phyloP scores from a whole-genome alignment of 1,140 invertebrate genomes.

The Drosophila insularis region DNA sequence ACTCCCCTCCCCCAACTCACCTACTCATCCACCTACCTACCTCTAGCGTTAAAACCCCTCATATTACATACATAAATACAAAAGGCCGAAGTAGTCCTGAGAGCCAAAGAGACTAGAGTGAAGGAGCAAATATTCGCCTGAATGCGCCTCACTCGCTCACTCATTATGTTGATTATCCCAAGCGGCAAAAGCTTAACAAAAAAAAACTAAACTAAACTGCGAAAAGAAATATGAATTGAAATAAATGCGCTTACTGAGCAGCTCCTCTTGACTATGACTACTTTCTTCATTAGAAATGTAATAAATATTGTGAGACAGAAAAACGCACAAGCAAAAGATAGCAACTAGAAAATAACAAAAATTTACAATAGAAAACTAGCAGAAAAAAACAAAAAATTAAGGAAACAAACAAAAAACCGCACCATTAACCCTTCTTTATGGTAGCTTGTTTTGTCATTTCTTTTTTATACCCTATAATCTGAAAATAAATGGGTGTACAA shows the following conservation, averaged over 20 bases:
- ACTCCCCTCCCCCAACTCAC: not conserved
- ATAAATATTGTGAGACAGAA: conserved; percentile 57
- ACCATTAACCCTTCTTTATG: conserved; percentile 77
- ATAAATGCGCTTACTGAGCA: conserved; percentile 72
- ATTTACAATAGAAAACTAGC: not conserved
- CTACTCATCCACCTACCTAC: not conserved
- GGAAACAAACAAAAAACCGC: conserved; percentile 30
- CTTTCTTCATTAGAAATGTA: conserved; percentile 70
- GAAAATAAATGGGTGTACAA: not conserved
- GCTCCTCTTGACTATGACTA: conserved; percentile 12
- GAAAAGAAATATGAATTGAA: conserved; percentile 74
- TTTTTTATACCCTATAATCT: not conserved
- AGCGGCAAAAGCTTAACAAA: conserved; percentile 47
- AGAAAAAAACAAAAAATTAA: not conserved
- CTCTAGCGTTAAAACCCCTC: not conserved
- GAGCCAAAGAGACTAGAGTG: conserved; percentile 21
- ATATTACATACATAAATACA: conserved; percentile 14
- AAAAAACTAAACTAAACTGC: conserved; percentile 14
- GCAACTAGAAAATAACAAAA: not conserved
- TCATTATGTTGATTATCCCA: conserved; percentile 79
- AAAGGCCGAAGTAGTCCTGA: conserved; percentile 46
- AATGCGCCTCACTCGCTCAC: conserved; percentile 61
- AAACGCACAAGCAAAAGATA: not conserved
- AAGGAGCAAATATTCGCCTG: conserved; percentile 36
- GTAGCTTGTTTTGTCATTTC: conserved; percentile 40